Evolutionary conservation across 2,797 vertebrate genomes (phyloP), one percentile per base, ranked within the genome.

Genomic region (Trematomus bernacchii): DNA sequence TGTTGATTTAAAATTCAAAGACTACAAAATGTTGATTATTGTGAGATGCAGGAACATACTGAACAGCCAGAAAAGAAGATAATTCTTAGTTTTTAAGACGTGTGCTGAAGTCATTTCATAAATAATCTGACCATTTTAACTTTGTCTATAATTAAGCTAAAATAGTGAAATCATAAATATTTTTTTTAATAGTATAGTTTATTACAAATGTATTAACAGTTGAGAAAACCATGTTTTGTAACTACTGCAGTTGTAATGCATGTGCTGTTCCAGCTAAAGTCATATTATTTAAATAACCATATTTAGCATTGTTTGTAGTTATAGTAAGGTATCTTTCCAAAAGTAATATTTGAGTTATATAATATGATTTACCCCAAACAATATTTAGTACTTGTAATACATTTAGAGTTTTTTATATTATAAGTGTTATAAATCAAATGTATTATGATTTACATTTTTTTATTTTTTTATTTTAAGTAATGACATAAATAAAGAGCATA

Each of bases 1-100:
- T 85, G 85, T 68, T 72, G 2, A 58, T 69, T 18, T 52, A 21
- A 66, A 74, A 68, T 77, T 73, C 47, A 80, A 66, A 51, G 14
- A 51, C 30, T 66, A 21, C 10, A 6, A 77, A 40, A 47, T 33
- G 18, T 23, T 43, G 10, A 48, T 51, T 8, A 14, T 50, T 60
- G 14, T 21, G 27, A 67, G 14, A 73, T 63, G 42, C 21, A 62
- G 14, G 6, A 55, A 50, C 51, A 11, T 16, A 27, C 14, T 37
- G 13, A 61, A 73, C 23, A 2, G 30, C 51, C 1, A 1, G 46
- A 67, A 30, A 50, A 27, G 40, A 2, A 43, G 27, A 27, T 27
- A 15, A 2, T 42, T 42, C 13, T 43, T 57, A 47, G 47, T 58
- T 43, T 60, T 47, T 14, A 1, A 18, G 27, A 48, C 1, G 0